Percentiles rank a stretch among this genome's conserved stretches.
These are phyloP conservation scores for Acleris sparsana DNA, from an alignment of 2,888 invertebrate species.

Conservation along the genomic window DNA sequence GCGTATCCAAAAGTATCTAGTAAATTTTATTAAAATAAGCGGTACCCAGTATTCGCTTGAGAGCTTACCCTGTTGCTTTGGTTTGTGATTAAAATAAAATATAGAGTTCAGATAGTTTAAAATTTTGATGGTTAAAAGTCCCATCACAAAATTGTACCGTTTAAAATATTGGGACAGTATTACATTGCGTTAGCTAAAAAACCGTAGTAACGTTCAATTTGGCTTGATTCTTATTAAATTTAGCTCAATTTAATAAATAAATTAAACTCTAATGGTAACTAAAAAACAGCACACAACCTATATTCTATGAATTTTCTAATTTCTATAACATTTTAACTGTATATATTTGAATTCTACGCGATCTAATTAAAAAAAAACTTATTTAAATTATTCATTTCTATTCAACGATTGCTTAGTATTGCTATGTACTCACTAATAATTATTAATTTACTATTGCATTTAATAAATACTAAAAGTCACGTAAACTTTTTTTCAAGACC, in stretches of 20 bases:
- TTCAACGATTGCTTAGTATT: constrained; percentile 7
- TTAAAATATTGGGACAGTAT: not conserved
- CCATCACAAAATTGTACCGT: not conserved
- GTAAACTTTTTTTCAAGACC: not conserved
- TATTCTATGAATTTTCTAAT: constrained; percentile 6
- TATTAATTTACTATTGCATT: constrained; percentile 8
- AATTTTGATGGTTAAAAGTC: constrained; percentile 5
- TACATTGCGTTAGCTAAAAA: not conserved
- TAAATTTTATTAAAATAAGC: constrained; percentile 50
- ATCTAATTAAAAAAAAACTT: not conserved
- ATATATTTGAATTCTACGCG: constrained; percentile 4
- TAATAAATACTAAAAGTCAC: not conserved
- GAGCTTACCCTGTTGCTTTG: constrained; percentile 31
- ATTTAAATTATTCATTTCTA: not conserved
- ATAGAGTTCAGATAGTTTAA: constrained; percentile 2
- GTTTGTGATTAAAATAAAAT: constrained; percentile 12
- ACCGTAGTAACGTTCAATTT: no score
- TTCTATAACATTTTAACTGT: constrained; percentile 5
- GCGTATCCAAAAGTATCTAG: constrained; percentile 64
- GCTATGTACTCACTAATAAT: constrained; percentile 23
- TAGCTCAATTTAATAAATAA: constrained; percentile 5
- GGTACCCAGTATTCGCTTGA: constrained; percentile 24
- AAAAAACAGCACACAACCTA: constrained; percentile 1
- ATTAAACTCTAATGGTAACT: constrained; percentile 3
- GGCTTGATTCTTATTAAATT: not conserved